A percentile compares a stretch with the other conserved stretches of the same genome.
These are phyloP conservation scores for Aphaenogaster ashmeadi DNA, from an alignment of 1,140 invertebrate genomes.

Conservation along the genomic window DNA sequence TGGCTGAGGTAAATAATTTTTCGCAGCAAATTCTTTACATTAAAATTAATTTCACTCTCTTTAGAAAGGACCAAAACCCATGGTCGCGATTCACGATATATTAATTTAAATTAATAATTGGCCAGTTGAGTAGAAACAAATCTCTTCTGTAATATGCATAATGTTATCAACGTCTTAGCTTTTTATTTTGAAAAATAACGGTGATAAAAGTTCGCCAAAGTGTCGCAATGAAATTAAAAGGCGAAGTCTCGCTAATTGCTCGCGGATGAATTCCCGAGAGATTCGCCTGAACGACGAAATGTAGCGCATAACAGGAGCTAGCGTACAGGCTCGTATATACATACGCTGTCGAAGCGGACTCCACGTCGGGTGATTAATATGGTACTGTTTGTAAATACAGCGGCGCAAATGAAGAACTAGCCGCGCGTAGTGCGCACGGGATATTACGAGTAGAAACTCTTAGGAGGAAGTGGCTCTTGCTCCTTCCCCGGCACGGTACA, in stretches of 20 bases:
- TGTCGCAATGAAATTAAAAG: neutral
- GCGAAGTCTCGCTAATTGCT: neutral
- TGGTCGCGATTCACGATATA: too few species aligned
- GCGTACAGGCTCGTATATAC: neutral
- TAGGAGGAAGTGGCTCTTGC: slow-evolving; percentile 26
- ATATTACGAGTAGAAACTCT: slow-evolving; percentile 40
- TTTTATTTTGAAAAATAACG: neutral
- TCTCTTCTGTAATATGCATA: neutral
- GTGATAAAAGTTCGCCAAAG: neutral
- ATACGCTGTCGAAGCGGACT: neutral
- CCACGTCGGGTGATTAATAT: slow-evolving; percentile 33
- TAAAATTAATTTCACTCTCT: too few species aligned
- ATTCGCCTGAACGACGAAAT: neutral
- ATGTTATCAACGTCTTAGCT: neutral
- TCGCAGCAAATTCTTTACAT: too few species aligned
- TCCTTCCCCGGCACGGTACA: neutral
- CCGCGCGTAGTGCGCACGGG: neutral
- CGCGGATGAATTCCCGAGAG: neutral
- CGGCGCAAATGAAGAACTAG: slow-evolving; percentile 33
- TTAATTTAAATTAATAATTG: too few species aligned
- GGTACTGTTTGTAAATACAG: slow-evolving; percentile 52
- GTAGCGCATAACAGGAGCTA: neutral
- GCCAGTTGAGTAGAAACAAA: too few species aligned
- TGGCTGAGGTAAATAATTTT: too few species aligned
- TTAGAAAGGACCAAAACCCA: too few species aligned